Evolutionary conservation across 2,888 invertebrate genomes (phyloP), one percentile per base, ranked within the genome.

Genomic region (Hydropsyche betteni): DNA sequence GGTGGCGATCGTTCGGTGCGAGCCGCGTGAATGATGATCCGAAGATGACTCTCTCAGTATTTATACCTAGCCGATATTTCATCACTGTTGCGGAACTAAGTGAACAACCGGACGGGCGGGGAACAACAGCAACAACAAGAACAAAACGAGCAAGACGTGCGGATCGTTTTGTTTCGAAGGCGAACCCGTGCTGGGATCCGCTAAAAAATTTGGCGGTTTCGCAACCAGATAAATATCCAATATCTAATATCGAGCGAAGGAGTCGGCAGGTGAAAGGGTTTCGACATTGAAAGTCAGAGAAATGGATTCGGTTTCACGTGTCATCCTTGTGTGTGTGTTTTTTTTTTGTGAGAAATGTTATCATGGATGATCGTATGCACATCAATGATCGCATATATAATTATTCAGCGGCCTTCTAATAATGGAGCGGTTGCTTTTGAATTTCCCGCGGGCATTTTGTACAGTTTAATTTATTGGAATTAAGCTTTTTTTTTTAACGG

Each of bases 1-100:
- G 44, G 3, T n/a, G 36, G 33, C 8, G 36, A 51, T 51, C 10
- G 8, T 38, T 69, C 7, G 51, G 44, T 36, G 53, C 53, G 8
- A 14, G 44, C 36, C 53, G 52, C 34, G 64, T 53, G 76, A 78
- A 76, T 78, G 78, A 78, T 78, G 78, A 74, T 73, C 50, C n/a
- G 68, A 52, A 14, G 58, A 75, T 68, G 68, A 69, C 16, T 69
- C 74, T 64, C 71, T 10, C 55, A 74, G 73, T 78, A 78, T 78
- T 78, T 78, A 78, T 78, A 78, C 73, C 68, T 36, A 69, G 51
- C 55, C 38, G 16, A 55, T 16, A n/a, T 61, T 69, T 53, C 58
- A 61, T 50, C 76, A 76, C 73, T 76, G 75, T 76, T 69, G 71
- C 76, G 73, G 55, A 68, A 61, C 70, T 70, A 33, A 70, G 33